Evolutionary conservation across 2,797 vertebrate genomes (phyloP).

Genomic region (Gambusia yucatana): DNA sequence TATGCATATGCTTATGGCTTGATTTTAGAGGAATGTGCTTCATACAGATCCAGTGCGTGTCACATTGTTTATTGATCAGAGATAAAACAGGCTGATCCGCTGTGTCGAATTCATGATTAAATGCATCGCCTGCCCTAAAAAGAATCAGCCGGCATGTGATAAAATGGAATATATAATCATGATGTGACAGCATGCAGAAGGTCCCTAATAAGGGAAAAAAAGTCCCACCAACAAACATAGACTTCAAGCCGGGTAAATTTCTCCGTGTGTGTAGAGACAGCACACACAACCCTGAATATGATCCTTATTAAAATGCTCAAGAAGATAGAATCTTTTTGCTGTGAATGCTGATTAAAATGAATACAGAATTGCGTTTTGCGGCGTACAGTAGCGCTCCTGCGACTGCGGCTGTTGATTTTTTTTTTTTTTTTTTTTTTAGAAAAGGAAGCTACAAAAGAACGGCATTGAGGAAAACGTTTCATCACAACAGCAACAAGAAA

Average conservation of each 20-base stretch:
- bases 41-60: constrained; percentile 29
- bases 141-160: constrained; percentile 50
- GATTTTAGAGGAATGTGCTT: constrained; percentile 31
- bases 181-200: constrained; percentile 37
- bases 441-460: constrained; percentile 28
- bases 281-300: constrained; percentile 40
- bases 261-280: constrained; percentile 10
- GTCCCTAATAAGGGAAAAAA: constrained; percentile 26
- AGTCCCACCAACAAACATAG: constrained; percentile 50
- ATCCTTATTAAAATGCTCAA: constrained; percentile 58
- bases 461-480: constrained; percentile 35
- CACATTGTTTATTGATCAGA: constrained; percentile 67
- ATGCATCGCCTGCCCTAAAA: constrained; percentile 42
- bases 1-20: constrained; percentile 42
- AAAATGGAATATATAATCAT: constrained; percentile 66
- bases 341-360: constrained; percentile 69
- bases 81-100: constrained; percentile 52
- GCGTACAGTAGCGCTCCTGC: constrained; percentile 44
- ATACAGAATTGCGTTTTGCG: constrained; percentile 46
- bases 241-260: constrained; percentile 44
- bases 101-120: constrained; percentile 65
- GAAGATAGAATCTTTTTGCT: constrained; percentile 43
- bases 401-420: constrained; percentile 63
- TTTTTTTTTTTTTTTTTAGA: constrained; percentile 24
- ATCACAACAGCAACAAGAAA: constrained; percentile 44